Base-by-base conservation (phyloP, 2,113 vertebrate genomes). In the Symphodus melops region DNA sequence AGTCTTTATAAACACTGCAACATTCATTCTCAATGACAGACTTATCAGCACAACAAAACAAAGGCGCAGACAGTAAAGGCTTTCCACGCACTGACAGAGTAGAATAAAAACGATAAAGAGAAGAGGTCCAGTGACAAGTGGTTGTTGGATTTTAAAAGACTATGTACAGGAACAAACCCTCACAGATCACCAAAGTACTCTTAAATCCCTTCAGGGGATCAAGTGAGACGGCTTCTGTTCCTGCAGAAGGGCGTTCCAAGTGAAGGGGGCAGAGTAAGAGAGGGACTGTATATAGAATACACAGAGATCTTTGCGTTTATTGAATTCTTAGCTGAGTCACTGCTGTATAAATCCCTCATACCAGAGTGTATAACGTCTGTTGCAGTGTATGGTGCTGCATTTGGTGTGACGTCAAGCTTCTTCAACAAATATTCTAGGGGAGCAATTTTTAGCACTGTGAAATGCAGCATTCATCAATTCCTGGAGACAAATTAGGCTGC, bases 281-380 rank as follows among this genome's bases (percentile, higher is more conserved):
- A n/a, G 19, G 48, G 48, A 8, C 48, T 51, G n/a, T 71, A 33
- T 48, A 54, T 23, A 46, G 16, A 41, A 23, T 28, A 48, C 53
- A n/a, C 17, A 49, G 36, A 72, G 5, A 28, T 61, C 16, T 57
- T 57, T 59, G 13, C 16, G 2, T 65, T 53, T 20, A 23, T 72
- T 0, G 0, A 46, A 11, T 9, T 67, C 39, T 9, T 55, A 21
- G 20, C 39, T 57, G 12, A 39, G 51, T 57, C 60, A 68, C 20
- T 20, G 59, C 59, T 61, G 54, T 17, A 39, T 60, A 53, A 55
- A 69, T 70, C 28, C 10, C 51, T 42, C 6, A 49, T 28, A 64
- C 17, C 49, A 46, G 36, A 63, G 25, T 42, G 20, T 71, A 20
- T 36, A 44, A 44, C 42, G 17, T 39, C 17, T 39, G 42, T 7